Evolutionary conservation across 2,888 invertebrate species (phyloP).

Genomic region (Isoperla grammatica): DNA sequence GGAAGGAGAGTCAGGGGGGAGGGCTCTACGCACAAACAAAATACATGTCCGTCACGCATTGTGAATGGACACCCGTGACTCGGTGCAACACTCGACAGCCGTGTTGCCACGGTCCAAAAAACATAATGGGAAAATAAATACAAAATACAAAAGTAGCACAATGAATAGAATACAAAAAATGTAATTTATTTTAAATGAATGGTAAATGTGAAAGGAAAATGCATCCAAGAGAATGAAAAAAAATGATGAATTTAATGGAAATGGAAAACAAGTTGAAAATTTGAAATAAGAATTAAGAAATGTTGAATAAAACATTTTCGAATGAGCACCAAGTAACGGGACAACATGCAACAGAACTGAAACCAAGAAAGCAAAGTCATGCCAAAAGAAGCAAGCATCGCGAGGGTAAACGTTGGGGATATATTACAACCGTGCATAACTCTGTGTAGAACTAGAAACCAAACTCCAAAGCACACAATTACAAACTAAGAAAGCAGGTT

Average conservation of each 20-base stretch:
- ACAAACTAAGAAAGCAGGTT: no score
- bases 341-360: neutral
- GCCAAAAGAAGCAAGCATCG: no score
- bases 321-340: neutral
- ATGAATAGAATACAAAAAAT: neutral
- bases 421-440: no score
- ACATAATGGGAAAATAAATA: neutral
- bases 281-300: neutral
- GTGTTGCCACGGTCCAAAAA: neutral
- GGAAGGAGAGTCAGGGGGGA: slow-evolving; percentile 45
- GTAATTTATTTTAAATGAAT: neutral
- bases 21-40: slow-evolving; percentile 32
- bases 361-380: neutral
- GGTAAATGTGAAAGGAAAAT: slow-evolving; percentile 1
- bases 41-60: no score
- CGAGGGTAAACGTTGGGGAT: no score
- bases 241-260: neutral
- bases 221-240: neutral
- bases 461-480: no score
- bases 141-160: neutral
- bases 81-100: neutral
- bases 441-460: no score
- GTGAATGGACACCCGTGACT: no score
- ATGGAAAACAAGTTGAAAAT: neutral
- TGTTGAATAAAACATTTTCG: neutral